Evolutionary conservation across 2,888 invertebrate genomes (phyloP), one percentile per base, ranked within the genome.

Genomic region (Phanerotoma sp.): DNA sequence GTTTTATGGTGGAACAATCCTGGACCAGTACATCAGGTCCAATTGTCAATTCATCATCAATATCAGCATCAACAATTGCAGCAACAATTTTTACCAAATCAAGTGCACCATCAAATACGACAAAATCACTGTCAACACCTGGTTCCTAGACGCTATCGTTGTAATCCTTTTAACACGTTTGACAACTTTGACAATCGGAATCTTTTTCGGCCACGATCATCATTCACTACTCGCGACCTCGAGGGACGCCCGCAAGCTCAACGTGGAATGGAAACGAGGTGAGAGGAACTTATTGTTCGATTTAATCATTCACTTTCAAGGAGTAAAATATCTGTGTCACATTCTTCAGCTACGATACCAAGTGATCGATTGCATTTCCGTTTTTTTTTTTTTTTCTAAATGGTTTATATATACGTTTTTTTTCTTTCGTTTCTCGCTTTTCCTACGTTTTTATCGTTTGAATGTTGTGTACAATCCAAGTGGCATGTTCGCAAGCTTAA

Each of bases 231-330:
- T 22, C 53, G 33, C 16, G 53, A 54, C 46, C 51, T 55, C 50
- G 54, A 41, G 32, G 32, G 40, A 54, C 51, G 51, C 44, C 51
- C 58, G 60, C 55, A 58, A 45, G 62, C 60, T 64, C 64, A 58
- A 55, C 62, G 65, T 66, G 71, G 66, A 62, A 73, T 73, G 72
- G 71, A 72, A 70, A 71, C 71, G 62, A 72, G 73, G 72, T 67
- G 62, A 66, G 66, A 53, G 41, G 35, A 33, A 30, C 11, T 37
- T 38, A 22, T 40, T n/a, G 20, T 16, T 38, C 18, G 18, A 30
- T 44, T 28, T 15, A 44, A 16, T 11, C 16, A 30, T 11, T 44
- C 28, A 44, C 25, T 42, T 21, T 25, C 42, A 42, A 42, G 42
- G 22, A 48, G 40, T 37, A 45, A 37, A 16, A 42, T 21, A 46